Base-by-base conservation (phyloP, 2,888 invertebrate genomes). In the Elmis aenea region DNA sequence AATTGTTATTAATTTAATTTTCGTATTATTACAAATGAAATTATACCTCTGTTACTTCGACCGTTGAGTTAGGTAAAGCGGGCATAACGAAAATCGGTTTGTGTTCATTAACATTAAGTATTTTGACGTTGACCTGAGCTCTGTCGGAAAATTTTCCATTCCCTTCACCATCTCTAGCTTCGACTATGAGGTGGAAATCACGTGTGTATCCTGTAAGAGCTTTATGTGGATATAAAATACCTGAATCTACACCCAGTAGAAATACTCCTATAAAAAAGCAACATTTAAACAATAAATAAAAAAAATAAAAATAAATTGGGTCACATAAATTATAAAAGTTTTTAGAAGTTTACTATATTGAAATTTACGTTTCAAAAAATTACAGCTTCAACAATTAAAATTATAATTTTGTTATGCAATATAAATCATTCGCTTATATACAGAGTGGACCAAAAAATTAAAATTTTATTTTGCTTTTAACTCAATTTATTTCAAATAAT, bases 51-150 rank as follows among this genome's bases (percentile, higher is more conserved):
- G 88, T 82, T 49, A 93, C 80, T 63, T 84, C 82, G 9, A 92
- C 78, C 15, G 85, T 85, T 2, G 83, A 76, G 63, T 86, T 85
- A 0, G 81, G 77, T 0, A 79, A 64, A 1, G 83, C 79, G 0
- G 93, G 93, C 57, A 82, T 76, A 4, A 86, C 74, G 62, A 91
- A 91, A 37, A 76, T 75, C 0, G 93, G 94, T 26, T 83, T 80
- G 59, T 88, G 81, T 49, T 86, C 81, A 68, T 91, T 91, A 1
- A 89, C 85, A 39, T 84, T 82, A 11, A 83, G 70, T 16, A 90
- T 85, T 24, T 79, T 74, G 32, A 94, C 81, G 48, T 82, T 77
- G 2, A 92, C 82, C n/a, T 71, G 70, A 1, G 90, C 83, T 1
- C 70, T 70, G 57, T 83, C 87, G 0, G 71, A 69, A 57, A 80